Percentiles rank a stretch among this genome's conserved stretches.
Evolutionary conservation across 2,888 invertebrate species (phyloP).

Genomic region (Tenthredo mesomela): DNA sequence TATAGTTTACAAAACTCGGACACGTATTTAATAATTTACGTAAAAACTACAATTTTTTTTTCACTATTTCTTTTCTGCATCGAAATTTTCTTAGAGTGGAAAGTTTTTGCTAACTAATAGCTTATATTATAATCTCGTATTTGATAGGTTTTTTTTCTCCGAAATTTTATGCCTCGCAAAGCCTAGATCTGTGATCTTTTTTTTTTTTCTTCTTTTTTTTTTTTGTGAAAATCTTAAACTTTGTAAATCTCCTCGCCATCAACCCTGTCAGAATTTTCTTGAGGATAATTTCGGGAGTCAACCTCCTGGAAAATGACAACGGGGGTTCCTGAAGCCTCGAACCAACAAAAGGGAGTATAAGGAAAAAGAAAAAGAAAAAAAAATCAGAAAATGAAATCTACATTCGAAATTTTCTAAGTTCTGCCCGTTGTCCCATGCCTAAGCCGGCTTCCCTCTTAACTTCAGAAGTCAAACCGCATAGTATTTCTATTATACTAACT

Average conservation of each 20-base stretch:
- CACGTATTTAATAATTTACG: conserved; percentile 34
- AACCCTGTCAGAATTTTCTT: conserved; percentile 11
- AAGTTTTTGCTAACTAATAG: too few species aligned
- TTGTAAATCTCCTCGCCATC: conserved; percentile 55
- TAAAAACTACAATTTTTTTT: background rate
- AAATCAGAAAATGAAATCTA: conserved; percentile 69
- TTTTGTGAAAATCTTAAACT: conserved; percentile 51
- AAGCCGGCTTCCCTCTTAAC: conserved; percentile 28
- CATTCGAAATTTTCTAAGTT: conserved; percentile 48
- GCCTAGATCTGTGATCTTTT: background rate
- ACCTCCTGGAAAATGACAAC: conserved; percentile 58
- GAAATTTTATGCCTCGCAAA: background rate
- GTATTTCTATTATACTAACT: conserved; percentile 24
- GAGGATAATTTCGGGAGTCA: conserved; percentile 34
- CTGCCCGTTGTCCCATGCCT: conserved; percentile 34
- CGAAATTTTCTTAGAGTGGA: too few species aligned
- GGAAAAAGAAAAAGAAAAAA: conserved; percentile 17
- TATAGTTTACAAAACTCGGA: background rate
- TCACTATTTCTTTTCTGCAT: too few species aligned
- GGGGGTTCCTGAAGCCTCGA: conserved; percentile 35
- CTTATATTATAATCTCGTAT: too few species aligned
- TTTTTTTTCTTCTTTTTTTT: background rate
- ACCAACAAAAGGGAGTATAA: conserved; percentile 29
- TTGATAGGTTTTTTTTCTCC: background rate
- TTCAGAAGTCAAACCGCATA: conserved; percentile 38